phyloP scores from a whole-genome alignment of 2,888 invertebrate genomes.

The Lasioglossum villosulum region DNA sequence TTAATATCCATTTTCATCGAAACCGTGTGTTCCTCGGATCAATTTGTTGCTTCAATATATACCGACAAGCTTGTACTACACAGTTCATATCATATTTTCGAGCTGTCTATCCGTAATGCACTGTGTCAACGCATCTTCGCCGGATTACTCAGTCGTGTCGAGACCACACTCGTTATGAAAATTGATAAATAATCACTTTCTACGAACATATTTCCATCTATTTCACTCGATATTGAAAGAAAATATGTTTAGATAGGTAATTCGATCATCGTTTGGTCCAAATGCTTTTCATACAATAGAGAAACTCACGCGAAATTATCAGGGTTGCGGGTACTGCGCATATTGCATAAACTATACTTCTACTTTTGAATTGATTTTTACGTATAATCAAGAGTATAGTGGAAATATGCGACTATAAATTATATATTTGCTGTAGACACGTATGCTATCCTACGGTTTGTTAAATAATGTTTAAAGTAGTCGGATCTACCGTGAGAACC shows the following conservation, averaged over 20 bases:
- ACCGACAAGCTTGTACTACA: neutral
- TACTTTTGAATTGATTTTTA: neutral
- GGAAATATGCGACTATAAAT: neutral
- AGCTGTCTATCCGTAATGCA: neutral
- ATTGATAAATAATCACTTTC: neutral
- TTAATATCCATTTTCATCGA: neutral
- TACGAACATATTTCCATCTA: neutral
- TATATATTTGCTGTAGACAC: neutral
- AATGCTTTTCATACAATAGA: neutral
- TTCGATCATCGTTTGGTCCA: neutral
- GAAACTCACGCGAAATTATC: neutral
- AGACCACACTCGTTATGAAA: neutral
- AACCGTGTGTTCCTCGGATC: neutral
- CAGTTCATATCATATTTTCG: neutral
- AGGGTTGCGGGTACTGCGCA: neutral
- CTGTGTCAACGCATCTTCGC: neutral
- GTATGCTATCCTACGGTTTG: no score
- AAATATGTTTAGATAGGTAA: neutral
- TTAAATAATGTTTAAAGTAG: neutral
- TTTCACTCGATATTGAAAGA: neutral
- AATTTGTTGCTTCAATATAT: neutral
- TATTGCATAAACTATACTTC: neutral
- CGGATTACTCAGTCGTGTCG: neutral
- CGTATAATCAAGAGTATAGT: neutral
- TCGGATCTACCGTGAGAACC: neutral